A percentile compares a stretch with the other conserved stretches of the same genome.
Conservation (phyloP, 2,797 vertebrate species). For the Atherinosoma microstoma region DNA sequence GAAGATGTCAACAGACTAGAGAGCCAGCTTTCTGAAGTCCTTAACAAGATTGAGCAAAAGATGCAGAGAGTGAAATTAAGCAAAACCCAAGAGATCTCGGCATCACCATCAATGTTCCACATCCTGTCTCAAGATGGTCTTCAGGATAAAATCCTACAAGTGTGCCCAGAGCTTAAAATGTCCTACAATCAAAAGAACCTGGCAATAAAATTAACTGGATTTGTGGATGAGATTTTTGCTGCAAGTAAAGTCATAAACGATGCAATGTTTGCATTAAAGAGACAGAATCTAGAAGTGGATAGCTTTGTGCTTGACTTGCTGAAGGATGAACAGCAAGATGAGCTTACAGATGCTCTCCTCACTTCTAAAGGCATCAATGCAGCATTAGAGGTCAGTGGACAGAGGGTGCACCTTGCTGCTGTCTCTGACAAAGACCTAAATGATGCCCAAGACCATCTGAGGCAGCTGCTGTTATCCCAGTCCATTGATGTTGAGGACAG, state of each 20-base stretch:
- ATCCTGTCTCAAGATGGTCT: slow-evolving; percentile 78
- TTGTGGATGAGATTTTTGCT: slow-evolving; percentile 79
- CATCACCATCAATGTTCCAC: slow-evolving; percentile 72
- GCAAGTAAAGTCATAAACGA: slow-evolving; percentile 78
- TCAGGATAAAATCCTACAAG: slow-evolving; percentile 48
- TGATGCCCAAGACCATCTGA: slow-evolving; percentile 81
- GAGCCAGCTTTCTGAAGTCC: slow-evolving; percentile 51
- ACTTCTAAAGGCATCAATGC: slow-evolving; percentile 75
- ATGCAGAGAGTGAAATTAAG: slow-evolving; percentile 75
- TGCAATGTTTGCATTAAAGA: slow-evolving; percentile 61
- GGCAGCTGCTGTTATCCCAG: slow-evolving; percentile 60
- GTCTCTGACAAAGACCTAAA: slow-evolving; percentile 64
- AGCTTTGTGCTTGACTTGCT: slow-evolving; percentile 79
- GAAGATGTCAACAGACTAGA: slow-evolving; percentile 71
- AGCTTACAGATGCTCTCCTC: slow-evolving; percentile 81
- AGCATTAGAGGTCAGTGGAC: slow-evolving; percentile 72
- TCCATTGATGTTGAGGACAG: slow-evolving; percentile 75
- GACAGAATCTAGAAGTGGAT: slow-evolving; percentile 63
- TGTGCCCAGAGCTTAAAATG: slow-evolving; percentile 80
- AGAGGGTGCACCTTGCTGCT: slow-evolving; percentile 75
- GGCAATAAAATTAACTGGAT: slow-evolving; percentile 79
- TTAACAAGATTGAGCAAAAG: slow-evolving; percentile 65
- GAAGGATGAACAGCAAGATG: slow-evolving; percentile 62
- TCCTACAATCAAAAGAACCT: slow-evolving; percentile 58
- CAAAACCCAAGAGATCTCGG: slow-evolving; percentile 57